Evolutionary conservation across 2,113 vertebrate genomes (phyloP), one percentile per base, ranked within the genome.

Genomic region (Mormyrus iriodes): DNA sequence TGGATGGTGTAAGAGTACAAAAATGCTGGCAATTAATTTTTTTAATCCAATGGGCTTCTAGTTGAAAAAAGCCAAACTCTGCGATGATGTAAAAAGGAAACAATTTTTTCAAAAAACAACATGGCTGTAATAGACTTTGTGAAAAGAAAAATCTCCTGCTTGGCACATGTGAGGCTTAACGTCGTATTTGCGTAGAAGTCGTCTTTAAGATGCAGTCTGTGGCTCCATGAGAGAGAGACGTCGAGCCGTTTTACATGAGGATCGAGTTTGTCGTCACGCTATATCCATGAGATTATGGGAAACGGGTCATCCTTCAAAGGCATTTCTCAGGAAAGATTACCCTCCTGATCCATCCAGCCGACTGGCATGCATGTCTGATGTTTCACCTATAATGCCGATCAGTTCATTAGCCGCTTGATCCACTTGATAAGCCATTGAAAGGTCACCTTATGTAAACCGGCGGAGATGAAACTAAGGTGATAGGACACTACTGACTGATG

Each of bases 371-470:
- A 24, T 48, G 13, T 35, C n/a, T 35, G 17, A 21, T 21, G 4
- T 27, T 8, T 58, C 21, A 9, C 86, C 55, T 65, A 46, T 61
- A 84, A 61, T 85, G 52, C 31, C 27, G 19, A 58, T 85, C n/a
- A 13, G 24, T 84, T 61, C 35, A 89, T 89, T 84, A 89, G 76
- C 79, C 27, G 19, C 27, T 35, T 58, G 49, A 55, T 89, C 88
- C 21, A 55, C 88, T 58, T 35, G 49, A 89, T 55, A 55, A 82
- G 9, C 51, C 39, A 51, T 48, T 7, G 88, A 79, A 89, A 83
- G 51, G 51, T 52, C 49, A 53, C 12, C 51, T 42, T 55, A 84
- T 35, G 31, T 44, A 88, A 88, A 88, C 3, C 1, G 12, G 12
- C 9, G 39, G 35, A 87, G 86, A 73, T 73, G 44, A 69, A 69